Evolutionary conservation across 2,113 vertebrate genomes (phyloP).

Genomic region (Pelodiscus sinensis): DNA sequence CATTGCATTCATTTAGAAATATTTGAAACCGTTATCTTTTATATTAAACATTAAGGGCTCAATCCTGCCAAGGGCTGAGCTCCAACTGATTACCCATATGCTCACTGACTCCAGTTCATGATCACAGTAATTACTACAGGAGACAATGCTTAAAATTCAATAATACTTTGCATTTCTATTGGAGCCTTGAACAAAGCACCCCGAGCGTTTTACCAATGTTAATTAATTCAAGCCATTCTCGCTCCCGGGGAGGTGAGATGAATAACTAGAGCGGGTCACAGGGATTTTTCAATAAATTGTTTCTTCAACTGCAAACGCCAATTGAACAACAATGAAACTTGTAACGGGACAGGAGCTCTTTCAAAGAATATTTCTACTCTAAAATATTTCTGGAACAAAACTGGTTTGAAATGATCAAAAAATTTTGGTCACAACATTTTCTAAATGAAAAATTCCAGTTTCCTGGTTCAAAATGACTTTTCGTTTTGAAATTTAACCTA

Average conservation of each 20-base stretch:
- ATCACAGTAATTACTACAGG: neutral
- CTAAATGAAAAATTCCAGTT: neutral
- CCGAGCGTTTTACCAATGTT: neutral
- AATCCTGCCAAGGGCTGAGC: neutral
- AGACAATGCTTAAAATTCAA: neutral
- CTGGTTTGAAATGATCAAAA: neutral
- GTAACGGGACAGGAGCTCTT: neutral
- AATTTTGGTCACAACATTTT: neutral
- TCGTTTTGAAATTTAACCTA: no score
- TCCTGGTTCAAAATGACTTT: neutral
- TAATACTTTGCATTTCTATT: neutral
- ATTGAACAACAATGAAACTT: neutral
- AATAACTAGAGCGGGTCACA: neutral
- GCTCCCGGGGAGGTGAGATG: neutral
- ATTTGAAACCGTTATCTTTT: neutral
- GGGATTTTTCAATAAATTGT: neutral
- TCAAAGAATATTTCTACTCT: neutral
- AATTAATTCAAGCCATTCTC: neutral
- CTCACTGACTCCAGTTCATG: neutral
- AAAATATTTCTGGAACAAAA: neutral
- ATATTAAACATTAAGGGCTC: neutral
- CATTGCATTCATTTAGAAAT: neutral
- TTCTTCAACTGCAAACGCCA: neutral
- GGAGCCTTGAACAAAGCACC: neutral
- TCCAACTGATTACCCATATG: neutral